Percentiles rank a stretch among this genome's conserved stretches.
These are phyloP conservation scores for Sepiola atlantica DNA, from an alignment of 2,888 invertebrate genomes.

Conservation along the genomic window DNA sequence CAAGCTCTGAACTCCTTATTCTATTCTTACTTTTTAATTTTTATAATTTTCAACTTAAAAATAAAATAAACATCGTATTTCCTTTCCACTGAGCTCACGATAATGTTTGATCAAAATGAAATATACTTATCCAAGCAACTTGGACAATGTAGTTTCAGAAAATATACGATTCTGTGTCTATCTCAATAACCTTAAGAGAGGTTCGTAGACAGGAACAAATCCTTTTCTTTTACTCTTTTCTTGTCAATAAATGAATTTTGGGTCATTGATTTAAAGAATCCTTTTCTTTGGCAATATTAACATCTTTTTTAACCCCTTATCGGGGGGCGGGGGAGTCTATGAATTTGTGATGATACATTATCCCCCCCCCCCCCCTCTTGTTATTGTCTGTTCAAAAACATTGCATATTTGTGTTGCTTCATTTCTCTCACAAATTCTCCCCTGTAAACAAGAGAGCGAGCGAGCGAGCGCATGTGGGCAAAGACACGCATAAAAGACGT, in stretches of 20 bases:
- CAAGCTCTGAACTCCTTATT: no score
- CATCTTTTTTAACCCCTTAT: neutral
- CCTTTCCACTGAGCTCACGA: no score
- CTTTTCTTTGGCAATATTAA: neutral
- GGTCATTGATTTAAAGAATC: neutral
- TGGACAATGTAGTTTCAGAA: no score
- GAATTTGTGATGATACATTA: slow-evolving; percentile 32
- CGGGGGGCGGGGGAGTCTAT: neutral
- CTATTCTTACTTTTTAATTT: no score
- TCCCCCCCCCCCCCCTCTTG: neutral
- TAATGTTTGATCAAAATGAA: no score
- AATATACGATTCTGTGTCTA: no score
- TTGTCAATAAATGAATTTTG: neutral
- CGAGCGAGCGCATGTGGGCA: neutral
- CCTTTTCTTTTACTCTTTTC: neutral
- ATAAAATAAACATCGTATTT: no score
- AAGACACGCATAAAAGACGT: neutral
- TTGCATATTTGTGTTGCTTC: neutral
- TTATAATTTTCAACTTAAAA: no score
- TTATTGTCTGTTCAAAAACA: neutral
- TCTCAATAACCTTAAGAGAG: no score
- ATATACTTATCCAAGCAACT: no score
- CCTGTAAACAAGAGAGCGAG: neutral
- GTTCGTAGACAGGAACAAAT: neutral
- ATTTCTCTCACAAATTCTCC: neutral